A percentile compares a stretch with the other conserved stretches of the same genome.
Conservation (phyloP, 2,888 invertebrate species). For the Nysson spinosus region DNA sequence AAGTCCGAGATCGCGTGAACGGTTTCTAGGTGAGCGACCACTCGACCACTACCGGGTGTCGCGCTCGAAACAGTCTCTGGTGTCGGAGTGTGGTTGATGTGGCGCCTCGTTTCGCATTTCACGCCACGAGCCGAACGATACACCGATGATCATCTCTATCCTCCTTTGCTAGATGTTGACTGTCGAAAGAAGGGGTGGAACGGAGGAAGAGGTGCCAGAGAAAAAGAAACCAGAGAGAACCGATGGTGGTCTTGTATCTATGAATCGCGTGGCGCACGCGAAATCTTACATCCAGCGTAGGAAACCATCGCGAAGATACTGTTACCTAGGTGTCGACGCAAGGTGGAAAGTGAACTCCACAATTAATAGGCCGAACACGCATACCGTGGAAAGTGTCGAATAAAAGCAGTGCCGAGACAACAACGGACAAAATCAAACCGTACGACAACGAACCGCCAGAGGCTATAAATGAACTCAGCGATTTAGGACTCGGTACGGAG, state of each 20-base stretch:
- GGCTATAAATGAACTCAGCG: conserved; percentile 35
- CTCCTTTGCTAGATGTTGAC: conserved; percentile 15
- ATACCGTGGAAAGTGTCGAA: conserved; percentile 34
- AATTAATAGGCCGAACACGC: conserved; percentile 52
- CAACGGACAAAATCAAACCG: no score
- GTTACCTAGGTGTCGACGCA: conserved; percentile 59
- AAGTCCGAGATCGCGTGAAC: conserved; percentile 67
- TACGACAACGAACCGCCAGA: conserved; percentile 28
- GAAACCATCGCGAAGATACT: conserved; percentile 64
- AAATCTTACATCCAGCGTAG: conserved; percentile 55
- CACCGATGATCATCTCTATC: conserved; percentile 2
- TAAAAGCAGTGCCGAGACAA: no score
- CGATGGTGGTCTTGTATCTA: conserved; percentile 13
- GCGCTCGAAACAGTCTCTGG: conserved; percentile 61
- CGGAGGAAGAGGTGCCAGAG: background rate
- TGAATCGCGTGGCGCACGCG: conserved; percentile 57
- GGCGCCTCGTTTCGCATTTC: conserved; percentile 62
- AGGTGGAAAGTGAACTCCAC: conserved; percentile 66
- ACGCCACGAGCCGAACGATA: conserved; percentile 32
- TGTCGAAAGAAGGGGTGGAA: conserved; percentile 3
- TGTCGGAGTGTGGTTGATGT: conserved; percentile 62
- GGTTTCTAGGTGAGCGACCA: conserved; percentile 69
- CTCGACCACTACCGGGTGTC: conserved; percentile 70
- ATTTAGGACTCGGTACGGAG: conserved; percentile 12
- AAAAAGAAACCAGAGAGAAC: background rate